phyloP scores from a whole-genome alignment of 2,797 vertebrate genomes.

The Sebastes baramenuke region DNA sequence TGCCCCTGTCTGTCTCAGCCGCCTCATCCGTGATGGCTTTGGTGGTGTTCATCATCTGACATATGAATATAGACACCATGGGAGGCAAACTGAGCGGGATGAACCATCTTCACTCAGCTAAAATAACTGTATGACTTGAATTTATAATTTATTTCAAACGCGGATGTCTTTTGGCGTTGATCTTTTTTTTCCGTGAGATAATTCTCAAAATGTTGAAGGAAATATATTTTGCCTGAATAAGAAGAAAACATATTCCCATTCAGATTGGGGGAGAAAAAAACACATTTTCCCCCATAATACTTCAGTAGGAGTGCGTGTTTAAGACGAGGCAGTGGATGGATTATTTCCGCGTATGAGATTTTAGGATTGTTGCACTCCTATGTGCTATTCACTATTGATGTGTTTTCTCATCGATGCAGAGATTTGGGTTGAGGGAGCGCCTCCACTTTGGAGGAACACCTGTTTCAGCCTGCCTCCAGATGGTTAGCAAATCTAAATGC shows the following conservation, averaged over 20 bases:
- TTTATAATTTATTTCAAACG: slow-evolving; percentile 34
- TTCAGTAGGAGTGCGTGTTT: background rate
- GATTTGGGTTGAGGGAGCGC: slow-evolving; percentile 68
- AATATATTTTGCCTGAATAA: background rate
- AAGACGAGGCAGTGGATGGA: background rate
- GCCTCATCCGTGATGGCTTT: slow-evolving; percentile 44
- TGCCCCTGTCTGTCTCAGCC: slow-evolving; percentile 49
- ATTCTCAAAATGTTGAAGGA: background rate
- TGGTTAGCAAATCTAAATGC: slow-evolving; percentile 76
- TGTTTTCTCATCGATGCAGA: slow-evolving; percentile 63
- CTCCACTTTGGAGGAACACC: slow-evolving; percentile 72
- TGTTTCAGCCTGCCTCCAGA: slow-evolving; percentile 74
- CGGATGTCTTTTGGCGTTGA: background rate
- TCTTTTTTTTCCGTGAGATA: background rate
- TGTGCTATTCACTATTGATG: slow-evolving; percentile 58
- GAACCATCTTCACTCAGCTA: slow-evolving; percentile 27
- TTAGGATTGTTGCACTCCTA: slow-evolving; percentile 12
- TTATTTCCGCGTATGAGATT: slow-evolving; percentile 18
- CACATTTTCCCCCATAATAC: background rate
- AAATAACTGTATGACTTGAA: slow-evolving; percentile 46
- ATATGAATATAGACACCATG: slow-evolving; percentile 45
- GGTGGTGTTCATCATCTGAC: slow-evolving; percentile 50
- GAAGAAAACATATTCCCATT: slow-evolving; percentile 9
- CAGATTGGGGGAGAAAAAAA: background rate
- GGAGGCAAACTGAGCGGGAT: slow-evolving; percentile 37